Evolutionary conservation across 1,140 invertebrate species (phyloP).

Genomic region (Tetranychus cinnabarinus): DNA sequence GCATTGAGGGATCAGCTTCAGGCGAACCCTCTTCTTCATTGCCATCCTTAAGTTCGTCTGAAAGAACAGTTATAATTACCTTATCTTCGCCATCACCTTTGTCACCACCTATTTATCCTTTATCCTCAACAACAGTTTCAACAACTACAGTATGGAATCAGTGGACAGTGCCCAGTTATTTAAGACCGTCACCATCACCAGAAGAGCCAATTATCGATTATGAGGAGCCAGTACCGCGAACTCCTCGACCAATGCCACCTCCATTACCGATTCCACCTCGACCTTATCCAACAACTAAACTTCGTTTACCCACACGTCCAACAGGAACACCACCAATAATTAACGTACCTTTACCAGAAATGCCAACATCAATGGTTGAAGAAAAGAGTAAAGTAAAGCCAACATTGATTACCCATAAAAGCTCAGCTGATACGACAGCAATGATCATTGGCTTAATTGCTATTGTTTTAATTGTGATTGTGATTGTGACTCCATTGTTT

Average conservation of each 20-base stretch:
- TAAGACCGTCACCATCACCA: background rate
- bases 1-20: background rate
- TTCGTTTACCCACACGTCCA: background rate
- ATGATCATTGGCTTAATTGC: conserved; percentile 71
- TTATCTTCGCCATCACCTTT: background rate
- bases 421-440: conserved; percentile 21
- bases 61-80: background rate
- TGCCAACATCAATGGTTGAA: background rate
- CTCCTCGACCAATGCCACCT: background rate
- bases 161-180: background rate
- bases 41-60: background rate
- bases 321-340: background rate
- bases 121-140: background rate
- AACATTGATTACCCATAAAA: background rate
- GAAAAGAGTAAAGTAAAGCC: background rate
- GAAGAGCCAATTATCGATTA: background rate
- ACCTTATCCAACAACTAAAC: background rate
- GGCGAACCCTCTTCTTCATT: background rate
- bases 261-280: background rate
- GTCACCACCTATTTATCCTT: background rate
- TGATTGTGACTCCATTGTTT: conserved; percentile 66
- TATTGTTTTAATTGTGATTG: conserved; percentile 65
- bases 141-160: background rate
- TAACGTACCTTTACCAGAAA: background rate
- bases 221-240: background rate